Evolutionary conservation across 2,888 invertebrate genomes (phyloP), one percentile per base, ranked within the genome.

Genomic region (Drosophila kanekoi): DNA sequence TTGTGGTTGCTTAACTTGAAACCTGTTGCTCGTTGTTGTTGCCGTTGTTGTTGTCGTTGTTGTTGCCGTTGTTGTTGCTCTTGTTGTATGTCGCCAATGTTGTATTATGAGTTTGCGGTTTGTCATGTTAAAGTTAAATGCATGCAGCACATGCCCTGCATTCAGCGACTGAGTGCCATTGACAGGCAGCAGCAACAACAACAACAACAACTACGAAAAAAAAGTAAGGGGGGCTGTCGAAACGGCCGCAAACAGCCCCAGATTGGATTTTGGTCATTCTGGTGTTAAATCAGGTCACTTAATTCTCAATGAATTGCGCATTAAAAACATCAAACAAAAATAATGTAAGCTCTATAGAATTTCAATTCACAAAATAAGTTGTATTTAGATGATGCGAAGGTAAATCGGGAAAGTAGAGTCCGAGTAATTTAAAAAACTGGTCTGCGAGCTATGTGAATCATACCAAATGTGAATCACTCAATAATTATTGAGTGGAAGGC

Each of bases 121-220:
- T 84, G 83, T 84, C 89, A 84, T 89, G 83, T 84, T 84, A 87
- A 88, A 84, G 89, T 87, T 83, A 83, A 83, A 89, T 78, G 83
- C 83, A 84, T 89, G 83, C 87, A 87, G 83, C 83, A 89, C 83
- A 84, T 84, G 83, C 89, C 83, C 83, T 87, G 89, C 89, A 87
- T 88, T 84, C 89, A 70, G 75, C 81, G 48, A 56, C 87, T 84
- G 87, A 82, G 77, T 85, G 87, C 87, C 87, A 81, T 88, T 88
- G 89, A 78, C 80, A 85, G 67, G 45, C 72, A 78, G 32, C 70
- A 57, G 44, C 67, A 75, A 28, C 53, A 68, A 37, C 48, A 77
- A 38, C 47, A 60, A 63, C 37, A 64, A 58, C 58, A 79, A 52
- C 52, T 59, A 40, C 66, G 57, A 47, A 71, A 67, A 71, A 20